Evolutionary conservation across 2,113 vertebrate species (phyloP).

Genomic region (Zootoca vivipara): DNA sequence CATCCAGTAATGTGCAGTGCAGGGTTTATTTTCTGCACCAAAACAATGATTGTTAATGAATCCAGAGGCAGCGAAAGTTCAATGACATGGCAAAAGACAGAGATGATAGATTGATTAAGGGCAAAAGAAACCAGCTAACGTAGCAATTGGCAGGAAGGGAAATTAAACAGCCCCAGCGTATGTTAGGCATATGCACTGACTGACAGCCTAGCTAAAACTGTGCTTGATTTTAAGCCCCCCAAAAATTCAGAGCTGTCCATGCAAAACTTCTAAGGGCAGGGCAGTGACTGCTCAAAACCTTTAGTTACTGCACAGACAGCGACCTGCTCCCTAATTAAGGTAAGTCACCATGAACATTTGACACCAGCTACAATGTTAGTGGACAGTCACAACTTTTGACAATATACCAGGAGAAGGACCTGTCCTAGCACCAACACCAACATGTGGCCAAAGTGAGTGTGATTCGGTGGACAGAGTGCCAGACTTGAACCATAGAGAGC

Average conservation of each 20-base stretch:
- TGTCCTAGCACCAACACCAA: not conserved
- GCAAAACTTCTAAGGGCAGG: not conserved
- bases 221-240: not conserved
- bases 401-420: not conserved
- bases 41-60: constrained; percentile 70
- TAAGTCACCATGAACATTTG: not conserved
- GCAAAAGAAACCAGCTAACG: constrained; percentile 37
- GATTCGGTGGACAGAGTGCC: not conserved
- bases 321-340: not conserved
- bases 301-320: not conserved
- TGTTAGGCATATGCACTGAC: not conserved
- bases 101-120: constrained; percentile 42
- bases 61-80: constrained; percentile 59
- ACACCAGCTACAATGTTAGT: no score
- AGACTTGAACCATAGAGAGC: not conserved
- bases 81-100: constrained; percentile 58
- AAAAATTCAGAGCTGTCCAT: not conserved
- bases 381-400: not conserved
- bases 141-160: constrained; percentile 9
- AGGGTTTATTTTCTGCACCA: constrained; percentile 47
- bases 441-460: not conserved
- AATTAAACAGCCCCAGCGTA: not conserved
- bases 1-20: constrained; percentile 47
- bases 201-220: not conserved
- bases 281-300: no score